Evolutionary conservation across 2,113 vertebrate species (phyloP).

Genomic region (Rhipidura dahli): DNA sequence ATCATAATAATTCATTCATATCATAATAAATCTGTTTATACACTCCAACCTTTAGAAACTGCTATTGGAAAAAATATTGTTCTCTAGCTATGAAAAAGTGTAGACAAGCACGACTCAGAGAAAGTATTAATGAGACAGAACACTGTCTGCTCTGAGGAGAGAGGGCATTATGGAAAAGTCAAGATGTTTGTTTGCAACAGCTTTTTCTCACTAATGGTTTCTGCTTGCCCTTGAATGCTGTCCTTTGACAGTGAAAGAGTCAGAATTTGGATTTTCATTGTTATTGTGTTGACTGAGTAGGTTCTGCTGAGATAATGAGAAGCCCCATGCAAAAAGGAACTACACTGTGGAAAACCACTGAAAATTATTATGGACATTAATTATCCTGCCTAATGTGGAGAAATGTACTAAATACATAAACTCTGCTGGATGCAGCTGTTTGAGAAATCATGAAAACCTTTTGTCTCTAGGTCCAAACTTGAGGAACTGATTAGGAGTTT

Average conservation of each 20-base stretch:
- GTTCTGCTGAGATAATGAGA: background rate
- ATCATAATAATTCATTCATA: background rate
- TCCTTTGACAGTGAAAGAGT: background rate
- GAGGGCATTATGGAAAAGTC: background rate
- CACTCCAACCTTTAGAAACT: background rate
- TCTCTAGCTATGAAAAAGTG: background rate
- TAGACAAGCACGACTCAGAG: background rate
- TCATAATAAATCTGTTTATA: background rate
- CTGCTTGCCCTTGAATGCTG: background rate
- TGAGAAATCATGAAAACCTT: background rate
- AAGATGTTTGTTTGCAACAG: background rate
- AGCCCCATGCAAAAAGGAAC: background rate
- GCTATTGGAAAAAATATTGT: background rate
- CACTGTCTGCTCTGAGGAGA: background rate
- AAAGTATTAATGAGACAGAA: background rate
- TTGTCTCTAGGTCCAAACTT: background rate
- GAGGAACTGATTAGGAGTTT: background rate
- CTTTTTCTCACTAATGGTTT: background rate
- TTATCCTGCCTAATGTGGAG: background rate
- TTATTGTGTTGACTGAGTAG: accelerated
- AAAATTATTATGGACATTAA: background rate
- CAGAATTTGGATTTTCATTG: background rate
- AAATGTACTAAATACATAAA: background rate
- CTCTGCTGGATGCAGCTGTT: background rate
- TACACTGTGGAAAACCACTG: background rate